phyloP scores from a whole-genome alignment of 2,797 vertebrate species.

The Chloroceryle inda region DNA sequence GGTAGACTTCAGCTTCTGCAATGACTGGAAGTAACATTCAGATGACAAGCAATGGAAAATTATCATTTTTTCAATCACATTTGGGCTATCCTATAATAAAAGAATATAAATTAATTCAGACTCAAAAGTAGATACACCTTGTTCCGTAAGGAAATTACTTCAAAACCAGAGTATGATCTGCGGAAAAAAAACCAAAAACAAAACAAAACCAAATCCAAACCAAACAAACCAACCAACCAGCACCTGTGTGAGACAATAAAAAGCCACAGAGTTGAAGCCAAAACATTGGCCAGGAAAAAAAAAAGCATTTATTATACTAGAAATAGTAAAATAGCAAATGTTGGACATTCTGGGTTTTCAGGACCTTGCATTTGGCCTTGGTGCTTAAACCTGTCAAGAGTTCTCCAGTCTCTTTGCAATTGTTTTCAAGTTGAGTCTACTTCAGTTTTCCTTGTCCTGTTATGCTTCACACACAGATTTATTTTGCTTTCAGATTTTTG shows the following conservation, averaged over 20 bases:
- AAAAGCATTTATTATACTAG: not conserved
- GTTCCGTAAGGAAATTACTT: not conserved
- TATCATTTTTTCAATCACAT: not conserved
- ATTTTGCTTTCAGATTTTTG: not conserved
- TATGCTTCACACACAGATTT: not conserved
- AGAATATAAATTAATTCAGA: not conserved
- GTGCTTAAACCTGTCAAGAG: not conserved
- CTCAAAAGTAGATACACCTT: not conserved
- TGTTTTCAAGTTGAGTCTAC: not conserved
- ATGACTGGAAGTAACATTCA: not conserved
- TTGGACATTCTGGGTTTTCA: not conserved
- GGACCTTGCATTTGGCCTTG: not conserved
- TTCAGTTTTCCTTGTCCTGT: not conserved
- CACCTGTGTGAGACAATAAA: not conserved
- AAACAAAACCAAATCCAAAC: not conserved
- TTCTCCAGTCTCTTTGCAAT: not conserved
- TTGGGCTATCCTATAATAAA: not conserved
- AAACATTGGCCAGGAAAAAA: not conserved
- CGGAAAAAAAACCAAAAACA: not conserved
- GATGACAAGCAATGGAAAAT: not conserved
- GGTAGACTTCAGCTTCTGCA: not conserved
- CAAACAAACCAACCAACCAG: not conserved
- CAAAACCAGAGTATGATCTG: not conserved
- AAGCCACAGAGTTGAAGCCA: not conserved
- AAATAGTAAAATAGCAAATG: not conserved